Base-by-base conservation (phyloP, 2,797 vertebrate species). In the Myiotriccus ornatus region DNA sequence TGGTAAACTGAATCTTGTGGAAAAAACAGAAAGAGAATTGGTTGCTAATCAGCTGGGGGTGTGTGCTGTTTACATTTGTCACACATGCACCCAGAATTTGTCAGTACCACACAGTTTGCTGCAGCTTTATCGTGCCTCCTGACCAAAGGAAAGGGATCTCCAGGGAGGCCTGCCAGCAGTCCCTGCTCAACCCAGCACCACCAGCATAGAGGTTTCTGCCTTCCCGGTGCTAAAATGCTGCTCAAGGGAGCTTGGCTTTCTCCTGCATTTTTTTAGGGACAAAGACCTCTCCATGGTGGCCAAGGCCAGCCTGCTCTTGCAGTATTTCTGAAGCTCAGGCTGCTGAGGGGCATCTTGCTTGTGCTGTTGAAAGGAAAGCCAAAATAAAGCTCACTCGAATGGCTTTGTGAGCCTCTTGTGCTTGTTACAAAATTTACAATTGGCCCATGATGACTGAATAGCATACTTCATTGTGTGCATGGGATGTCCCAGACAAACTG, bases 281-380 rank as follows among this genome's bases (percentile, higher is more conserved):
- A 32, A 73, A 55, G 32, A 34, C 15, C 15, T 14, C 11, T 78
- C 18, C 28, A 13, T 32, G 25, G 37, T 0, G 2, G 67, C n/a
- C 27, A 32, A 46, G 28, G 23, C 52, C 3, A 3, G 28, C 30
- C 13, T 32, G 59, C 5, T 49, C 21, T 18, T 34, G 24, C 17
- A 67, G 55, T 49, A 14, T 78, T 39, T 7, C 15, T 63, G 62
- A 17, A 63, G 25, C 79, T 37, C n/a, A 24, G 25, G 47, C n/a
- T 78, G 25, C 35, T 35, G 0, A 0, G 16, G 46, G 14, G 24
- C 0, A 1, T 28, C 30, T 68, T 1, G 0, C 32, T 53, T 43
- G 7, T 63, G 44, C 43, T 20, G 13, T 37, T 0, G 0, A 34
- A 15, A 14, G 13, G 13, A 23, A 57, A 53, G 32, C 10, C 56